These are phyloP conservation scores for Andrena dorsata DNA, from an alignment of 2,888 invertebrate genomes.

Conservation along the genomic window DNA sequence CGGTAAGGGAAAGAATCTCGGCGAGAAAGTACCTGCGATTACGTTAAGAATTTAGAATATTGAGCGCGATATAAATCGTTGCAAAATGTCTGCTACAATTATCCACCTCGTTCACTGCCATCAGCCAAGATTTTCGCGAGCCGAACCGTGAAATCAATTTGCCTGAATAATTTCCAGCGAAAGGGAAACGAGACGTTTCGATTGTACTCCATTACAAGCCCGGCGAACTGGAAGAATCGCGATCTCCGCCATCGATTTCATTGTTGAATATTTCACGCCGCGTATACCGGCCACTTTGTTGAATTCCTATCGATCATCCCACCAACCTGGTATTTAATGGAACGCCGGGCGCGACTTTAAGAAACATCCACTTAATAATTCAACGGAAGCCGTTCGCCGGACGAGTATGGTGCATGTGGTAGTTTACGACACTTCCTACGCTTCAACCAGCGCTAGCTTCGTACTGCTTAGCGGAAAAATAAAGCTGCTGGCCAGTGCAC, in stretches of 20 bases:
- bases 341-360: constrained; percentile 27
- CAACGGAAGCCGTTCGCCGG: neutral
- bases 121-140: constrained; percentile 32
- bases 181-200: constrained; percentile 21
- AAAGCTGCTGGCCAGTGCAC: neutral
- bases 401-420: neutral
- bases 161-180: constrained; percentile 41
- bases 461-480: neutral
- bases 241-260: constrained; percentile 44
- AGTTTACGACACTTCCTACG: neutral
- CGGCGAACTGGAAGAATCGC: constrained; percentile 8
- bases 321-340: constrained; percentile 33
- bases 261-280: constrained; percentile 53
- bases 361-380: constrained; percentile 45
- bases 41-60: no score
- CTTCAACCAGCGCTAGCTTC: neutral
- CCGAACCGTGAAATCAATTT: constrained; percentile 21
- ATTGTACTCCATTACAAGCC: constrained; percentile 11
- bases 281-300: constrained; percentile 34
- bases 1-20: no score
- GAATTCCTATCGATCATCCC: constrained; percentile 45
- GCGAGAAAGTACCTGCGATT: no score
- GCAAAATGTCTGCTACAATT: no score
- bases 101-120: neutral
- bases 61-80: neutral